Percentiles rank a stretch among this genome's conserved stretches.
Evolutionary conservation across 2,888 invertebrate genomes (phyloP).

Genomic region (Nycteola revayana): DNA sequence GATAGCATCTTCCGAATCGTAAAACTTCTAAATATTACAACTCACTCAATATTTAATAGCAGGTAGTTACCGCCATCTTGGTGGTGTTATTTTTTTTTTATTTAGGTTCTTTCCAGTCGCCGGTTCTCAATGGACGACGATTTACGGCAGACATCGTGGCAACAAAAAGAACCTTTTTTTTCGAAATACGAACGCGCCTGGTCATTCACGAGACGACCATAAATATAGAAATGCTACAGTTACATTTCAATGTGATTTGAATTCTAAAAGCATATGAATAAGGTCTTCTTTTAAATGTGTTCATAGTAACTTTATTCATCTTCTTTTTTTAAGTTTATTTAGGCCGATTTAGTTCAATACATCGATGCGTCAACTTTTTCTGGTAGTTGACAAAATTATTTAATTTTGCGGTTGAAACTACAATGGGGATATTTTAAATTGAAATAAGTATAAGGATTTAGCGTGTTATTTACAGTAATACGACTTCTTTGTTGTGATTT

Average conservation of each 20-base stretch:
- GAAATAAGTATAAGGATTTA: slow-evolving; percentile 18
- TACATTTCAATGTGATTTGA: background rate
- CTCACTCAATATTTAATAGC: slow-evolving; percentile 36
- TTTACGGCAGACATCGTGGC: slow-evolving; percentile 76
- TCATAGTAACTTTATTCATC: background rate
- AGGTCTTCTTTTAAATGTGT: background rate
- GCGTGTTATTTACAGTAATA: slow-evolving; percentile 16
- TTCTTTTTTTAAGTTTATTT: slow-evolving; percentile 23
- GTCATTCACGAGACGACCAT: slow-evolving; percentile 50
- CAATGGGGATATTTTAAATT: slow-evolving; percentile 23
- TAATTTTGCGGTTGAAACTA: slow-evolving; percentile 21
- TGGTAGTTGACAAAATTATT: slow-evolving; percentile 32
- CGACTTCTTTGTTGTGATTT: slow-evolving; percentile 15
- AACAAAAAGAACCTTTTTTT: slow-evolving; percentile 62
- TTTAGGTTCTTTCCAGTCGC: slow-evolving; percentile 46
- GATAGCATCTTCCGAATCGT: background rate
- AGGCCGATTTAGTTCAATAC: slow-evolving; percentile 30
- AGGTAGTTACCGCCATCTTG: slow-evolving; percentile 54
- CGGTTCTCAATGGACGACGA: slow-evolving; percentile 62
- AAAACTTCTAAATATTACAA: slow-evolving; percentile 25
- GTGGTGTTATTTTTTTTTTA: slow-evolving; percentile 49
- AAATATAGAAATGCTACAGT: no score
- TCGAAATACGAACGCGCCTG: slow-evolving; percentile 52
- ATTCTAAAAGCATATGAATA: slow-evolving; percentile 10
- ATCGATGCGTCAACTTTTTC: slow-evolving; percentile 25